Evolutionary conservation across 2,888 invertebrate species (phyloP).

Genomic region (Yponomeuta malinellus): DNA sequence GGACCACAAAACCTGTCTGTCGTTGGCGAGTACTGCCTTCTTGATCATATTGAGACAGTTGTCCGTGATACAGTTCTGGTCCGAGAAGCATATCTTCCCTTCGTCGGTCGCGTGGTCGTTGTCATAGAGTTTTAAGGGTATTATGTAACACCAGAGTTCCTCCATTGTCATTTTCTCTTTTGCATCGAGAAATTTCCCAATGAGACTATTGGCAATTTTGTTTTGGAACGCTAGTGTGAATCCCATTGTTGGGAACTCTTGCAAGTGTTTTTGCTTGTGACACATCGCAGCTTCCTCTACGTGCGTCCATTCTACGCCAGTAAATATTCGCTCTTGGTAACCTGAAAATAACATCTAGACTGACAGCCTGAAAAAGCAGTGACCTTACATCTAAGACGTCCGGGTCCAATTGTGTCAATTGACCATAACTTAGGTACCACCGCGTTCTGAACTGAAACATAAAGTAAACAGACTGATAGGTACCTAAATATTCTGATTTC

Average conservation of each 20-base stretch:
- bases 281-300: constrained; percentile 39
- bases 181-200: constrained; percentile 46
- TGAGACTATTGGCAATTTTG: constrained; percentile 50
- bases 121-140: constrained; percentile 56
- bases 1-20: constrained; percentile 37
- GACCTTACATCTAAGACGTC: no score
- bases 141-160: constrained; percentile 50
- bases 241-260: constrained; percentile 30
- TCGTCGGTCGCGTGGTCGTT: constrained; percentile 49
- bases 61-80: constrained; percentile 48
- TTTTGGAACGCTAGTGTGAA: constrained; percentile 48
- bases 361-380: no score
- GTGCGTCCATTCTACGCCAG: constrained; percentile 53
- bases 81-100: constrained; percentile 49
- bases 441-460: no score
- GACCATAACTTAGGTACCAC: no score
- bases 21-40: constrained; percentile 37
- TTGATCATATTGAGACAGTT: constrained; percentile 44
- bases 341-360: constrained; percentile 27
- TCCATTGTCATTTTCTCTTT: constrained; percentile 40
- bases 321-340: constrained; percentile 52
- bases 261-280: constrained; percentile 40
- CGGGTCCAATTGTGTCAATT: no score
- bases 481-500: no score
- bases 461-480: no score